phyloP scores from a whole-genome alignment of 2,888 invertebrate genomes.

The Cerastoderma edule region DNA sequence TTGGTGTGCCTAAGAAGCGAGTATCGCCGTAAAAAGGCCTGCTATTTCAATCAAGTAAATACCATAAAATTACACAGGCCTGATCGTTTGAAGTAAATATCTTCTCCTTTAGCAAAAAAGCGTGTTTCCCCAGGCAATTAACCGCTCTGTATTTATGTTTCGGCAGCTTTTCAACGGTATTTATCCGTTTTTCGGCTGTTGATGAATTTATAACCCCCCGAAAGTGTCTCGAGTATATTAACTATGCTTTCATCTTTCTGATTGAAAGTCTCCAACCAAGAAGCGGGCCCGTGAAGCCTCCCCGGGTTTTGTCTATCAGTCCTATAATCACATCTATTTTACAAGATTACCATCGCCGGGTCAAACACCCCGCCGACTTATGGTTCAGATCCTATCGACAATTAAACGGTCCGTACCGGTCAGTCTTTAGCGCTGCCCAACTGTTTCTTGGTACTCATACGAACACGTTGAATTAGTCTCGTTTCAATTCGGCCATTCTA shows the following conservation, averaged over 20 bases:
- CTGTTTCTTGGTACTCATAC: no score
- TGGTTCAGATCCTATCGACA: no score
- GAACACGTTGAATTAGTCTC: no score
- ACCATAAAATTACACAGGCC: constrained; percentile 59
- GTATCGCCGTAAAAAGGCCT: constrained; percentile 52
- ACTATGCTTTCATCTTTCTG: constrained; percentile 61
- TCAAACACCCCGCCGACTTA: constrained; percentile 21
- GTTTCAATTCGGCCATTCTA: no score
- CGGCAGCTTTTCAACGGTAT: constrained; percentile 59
- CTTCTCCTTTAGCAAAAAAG: constrained; percentile 55
- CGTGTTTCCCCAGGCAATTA: constrained; percentile 48
- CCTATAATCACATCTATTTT: constrained; percentile 53
- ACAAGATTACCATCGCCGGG: constrained; percentile 36
- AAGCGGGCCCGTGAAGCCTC: constrained; percentile 45
- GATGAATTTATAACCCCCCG: constrained; percentile 57
- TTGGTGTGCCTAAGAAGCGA: no score
- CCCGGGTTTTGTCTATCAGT: constrained; percentile 44
- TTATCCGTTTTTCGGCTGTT: constrained; percentile 57
- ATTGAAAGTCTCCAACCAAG: constrained; percentile 40
- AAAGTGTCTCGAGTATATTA: constrained; percentile 48
- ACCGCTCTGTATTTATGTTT: constrained; percentile 53
- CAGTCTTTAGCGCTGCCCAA: no score
- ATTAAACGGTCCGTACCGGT: no score
- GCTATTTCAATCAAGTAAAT: constrained; percentile 60
- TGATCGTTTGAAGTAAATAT: constrained; percentile 60